Percentiles rank a stretch among this genome's conserved stretches.
phyloP scores from a whole-genome alignment of 2,113 vertebrate genomes.

The Mesoclemmys tuberculata region DNA sequence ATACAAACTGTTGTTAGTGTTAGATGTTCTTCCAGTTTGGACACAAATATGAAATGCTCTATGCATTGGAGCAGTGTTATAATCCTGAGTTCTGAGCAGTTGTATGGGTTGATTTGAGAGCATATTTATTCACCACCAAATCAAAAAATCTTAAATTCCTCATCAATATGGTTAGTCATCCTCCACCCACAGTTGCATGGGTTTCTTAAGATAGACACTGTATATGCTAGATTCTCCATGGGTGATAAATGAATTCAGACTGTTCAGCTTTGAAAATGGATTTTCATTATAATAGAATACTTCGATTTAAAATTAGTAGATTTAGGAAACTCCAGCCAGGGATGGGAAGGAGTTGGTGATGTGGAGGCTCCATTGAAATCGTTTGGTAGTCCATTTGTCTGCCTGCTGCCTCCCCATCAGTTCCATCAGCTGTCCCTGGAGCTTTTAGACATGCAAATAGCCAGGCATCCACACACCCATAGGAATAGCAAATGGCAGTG shows the following conservation, averaged over 20 bases:
- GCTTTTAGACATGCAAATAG: slow-evolving; percentile 38
- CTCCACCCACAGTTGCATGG: neutral
- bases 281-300: slow-evolving; percentile 19
- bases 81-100: neutral
- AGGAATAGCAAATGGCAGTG: slow-evolving; percentile 43
- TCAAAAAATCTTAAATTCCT: neutral
- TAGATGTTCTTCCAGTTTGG: neutral
- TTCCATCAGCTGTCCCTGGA: slow-evolving; percentile 63
- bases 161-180: slow-evolving; percentile 9
- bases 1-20: neutral
- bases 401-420: slow-evolving; percentile 55
- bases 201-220: neutral
- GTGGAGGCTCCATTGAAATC: slow-evolving; percentile 67
- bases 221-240: neutral
- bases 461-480: slow-evolving; percentile 32
- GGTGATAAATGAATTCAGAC: neutral
- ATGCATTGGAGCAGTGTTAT: neutral
- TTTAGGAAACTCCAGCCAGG: slow-evolving; percentile 45
- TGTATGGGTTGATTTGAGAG: neutral
- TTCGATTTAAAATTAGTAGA: slow-evolving; percentile 39
- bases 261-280: slow-evolving; percentile 2
- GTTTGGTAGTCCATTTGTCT: slow-evolving; percentile 61
- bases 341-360: slow-evolving; percentile 48
- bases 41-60: neutral
- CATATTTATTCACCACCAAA: neutral